Conservation (phyloP, 1,140 invertebrate genomes). For the Trypoxylus dichotomus region DNA sequence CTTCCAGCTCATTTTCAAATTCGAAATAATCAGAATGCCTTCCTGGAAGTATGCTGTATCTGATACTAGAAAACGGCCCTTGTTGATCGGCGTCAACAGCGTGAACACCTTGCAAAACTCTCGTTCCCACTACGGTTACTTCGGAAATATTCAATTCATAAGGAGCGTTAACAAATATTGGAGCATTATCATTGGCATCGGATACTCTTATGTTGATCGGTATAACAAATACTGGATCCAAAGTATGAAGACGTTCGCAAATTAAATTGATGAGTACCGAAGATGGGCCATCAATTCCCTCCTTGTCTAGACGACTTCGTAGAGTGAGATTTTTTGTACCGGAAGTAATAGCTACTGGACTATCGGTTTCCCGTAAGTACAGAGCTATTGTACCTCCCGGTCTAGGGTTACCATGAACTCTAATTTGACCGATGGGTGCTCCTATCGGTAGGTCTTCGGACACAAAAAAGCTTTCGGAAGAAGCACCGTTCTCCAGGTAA, state of each 20-base stretch:
- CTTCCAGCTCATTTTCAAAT: constrained; percentile 84
- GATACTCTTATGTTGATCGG: constrained; percentile 89
- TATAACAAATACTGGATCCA: constrained; percentile 85
- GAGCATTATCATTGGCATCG: constrained; percentile 90
- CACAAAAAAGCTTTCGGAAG: constrained; percentile 88
- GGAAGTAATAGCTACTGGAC: constrained; percentile 73
- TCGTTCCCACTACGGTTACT: constrained; percentile 79
- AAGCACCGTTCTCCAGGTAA: constrained; percentile 85
- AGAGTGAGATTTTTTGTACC: constrained; percentile 82
- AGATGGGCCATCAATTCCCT: constrained; percentile 78
- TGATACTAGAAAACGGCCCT: constrained; percentile 85
- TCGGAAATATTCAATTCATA: constrained; percentile 84
- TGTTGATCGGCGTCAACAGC: constrained; percentile 85
- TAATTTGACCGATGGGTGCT: constrained; percentile 69
- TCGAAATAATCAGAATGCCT: constrained; percentile 78
- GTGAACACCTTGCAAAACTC: constrained; percentile 74
- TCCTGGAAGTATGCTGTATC: constrained; percentile 80
- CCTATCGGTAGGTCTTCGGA: constrained; percentile 81
- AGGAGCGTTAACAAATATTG: constrained; percentile 78
- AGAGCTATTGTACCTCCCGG: constrained; percentile 75
- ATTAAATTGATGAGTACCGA: constrained; percentile 84
- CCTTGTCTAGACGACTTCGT: constrained; percentile 77
- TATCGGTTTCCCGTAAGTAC: constrained; percentile 73
- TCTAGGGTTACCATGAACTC: constrained; percentile 78
- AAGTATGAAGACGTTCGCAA: constrained; percentile 75